A percentile compares a stretch with the other conserved stretches of the same genome.
These are phyloP conservation scores for Amphiprion ocellaris DNA, from an alignment of 2,113 vertebrate species.

Conservation along the genomic window DNA sequence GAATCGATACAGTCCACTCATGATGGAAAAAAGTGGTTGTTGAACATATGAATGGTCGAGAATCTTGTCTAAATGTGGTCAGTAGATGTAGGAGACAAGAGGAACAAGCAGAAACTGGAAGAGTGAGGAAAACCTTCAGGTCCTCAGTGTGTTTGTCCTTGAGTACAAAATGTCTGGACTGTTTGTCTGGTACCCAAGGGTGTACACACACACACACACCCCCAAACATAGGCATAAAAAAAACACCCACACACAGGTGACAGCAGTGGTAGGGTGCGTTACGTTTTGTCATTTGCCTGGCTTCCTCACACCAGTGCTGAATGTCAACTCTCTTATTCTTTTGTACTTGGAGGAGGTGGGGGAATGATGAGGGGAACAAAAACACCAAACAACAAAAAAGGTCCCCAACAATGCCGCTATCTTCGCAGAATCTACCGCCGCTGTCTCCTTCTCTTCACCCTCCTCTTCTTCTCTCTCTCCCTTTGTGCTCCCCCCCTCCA, in stretches of 20 bases:
- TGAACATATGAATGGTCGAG: constrained; percentile 10
- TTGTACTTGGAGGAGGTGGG: constrained; percentile 78
- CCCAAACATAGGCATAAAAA: constrained; percentile 38
- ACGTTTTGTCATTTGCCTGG: constrained; percentile 71
- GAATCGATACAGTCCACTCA: constrained; percentile 25
- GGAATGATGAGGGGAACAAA: constrained; percentile 72
- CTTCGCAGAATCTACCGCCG: constrained; percentile 66
- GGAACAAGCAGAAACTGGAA: constrained; percentile 3
- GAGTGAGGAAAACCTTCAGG: constrained; percentile 32
- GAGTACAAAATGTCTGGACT: constrained; percentile 62
- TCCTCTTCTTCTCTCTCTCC: constrained; percentile 57
- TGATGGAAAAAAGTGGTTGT: background rate
- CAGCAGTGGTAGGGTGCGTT: constrained; percentile 61
- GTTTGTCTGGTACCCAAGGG: constrained; percentile 64
- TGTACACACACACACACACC: constrained; percentile 46
- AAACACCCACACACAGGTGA: constrained; percentile 64
- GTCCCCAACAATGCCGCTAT: constrained; percentile 78
- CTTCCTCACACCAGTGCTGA: constrained; percentile 76
- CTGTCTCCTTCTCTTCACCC: constrained; percentile 67
- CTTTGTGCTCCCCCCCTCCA: constrained; percentile 61
- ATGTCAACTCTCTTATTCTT: constrained; percentile 81
- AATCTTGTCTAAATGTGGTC: constrained; percentile 25
- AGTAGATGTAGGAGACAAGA: constrained; percentile 21
- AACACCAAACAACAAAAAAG: constrained; percentile 80
- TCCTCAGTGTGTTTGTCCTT: constrained; percentile 68